Conservation (phyloP, 2,888 invertebrate species). For the Lapara coniferarum region DNA sequence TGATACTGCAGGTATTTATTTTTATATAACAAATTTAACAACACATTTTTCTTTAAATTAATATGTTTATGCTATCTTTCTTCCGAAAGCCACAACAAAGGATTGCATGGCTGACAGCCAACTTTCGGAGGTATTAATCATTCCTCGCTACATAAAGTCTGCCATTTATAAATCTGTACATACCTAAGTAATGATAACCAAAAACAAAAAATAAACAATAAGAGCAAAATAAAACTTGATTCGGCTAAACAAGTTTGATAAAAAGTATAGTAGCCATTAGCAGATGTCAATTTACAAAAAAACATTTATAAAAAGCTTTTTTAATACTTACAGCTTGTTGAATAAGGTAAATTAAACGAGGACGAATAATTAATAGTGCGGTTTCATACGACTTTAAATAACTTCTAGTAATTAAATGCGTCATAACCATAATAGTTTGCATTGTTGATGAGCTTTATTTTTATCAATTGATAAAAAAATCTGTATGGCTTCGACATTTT, state of each 20-base stretch:
- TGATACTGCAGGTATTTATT: conserved; percentile 25
- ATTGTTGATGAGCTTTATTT: background rate
- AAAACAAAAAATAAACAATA: conserved; percentile 26
- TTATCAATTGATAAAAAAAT: too few relatives aligned
- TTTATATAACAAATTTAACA: conserved; percentile 22
- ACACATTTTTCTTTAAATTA: conserved; percentile 41
- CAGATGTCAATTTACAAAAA: conserved; percentile 43
- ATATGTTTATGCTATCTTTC: conserved; percentile 49
- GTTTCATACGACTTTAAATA: background rate
- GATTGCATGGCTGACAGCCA: conserved; percentile 64
- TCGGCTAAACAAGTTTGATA: conserved; percentile 35
- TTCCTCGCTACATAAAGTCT: conserved; percentile 58
- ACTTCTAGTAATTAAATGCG: background rate
- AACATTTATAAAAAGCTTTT: conserved; percentile 27
- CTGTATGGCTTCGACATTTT: too few relatives aligned
- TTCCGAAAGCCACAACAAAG: conserved; percentile 62
- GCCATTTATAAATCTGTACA: conserved; percentile 61
- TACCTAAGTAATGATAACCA: conserved; percentile 34
- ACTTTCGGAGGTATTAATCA: conserved; percentile 67
- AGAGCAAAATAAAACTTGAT: conserved; percentile 28
- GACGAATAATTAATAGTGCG: conserved; percentile 31
- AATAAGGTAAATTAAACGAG: conserved; percentile 42
- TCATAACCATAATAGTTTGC: background rate
- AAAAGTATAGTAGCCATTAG: conserved; percentile 45
- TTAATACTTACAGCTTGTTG: conserved; percentile 17